Conservation (phyloP, 1,140 invertebrate species). For the Hestina assimilis region DNA sequence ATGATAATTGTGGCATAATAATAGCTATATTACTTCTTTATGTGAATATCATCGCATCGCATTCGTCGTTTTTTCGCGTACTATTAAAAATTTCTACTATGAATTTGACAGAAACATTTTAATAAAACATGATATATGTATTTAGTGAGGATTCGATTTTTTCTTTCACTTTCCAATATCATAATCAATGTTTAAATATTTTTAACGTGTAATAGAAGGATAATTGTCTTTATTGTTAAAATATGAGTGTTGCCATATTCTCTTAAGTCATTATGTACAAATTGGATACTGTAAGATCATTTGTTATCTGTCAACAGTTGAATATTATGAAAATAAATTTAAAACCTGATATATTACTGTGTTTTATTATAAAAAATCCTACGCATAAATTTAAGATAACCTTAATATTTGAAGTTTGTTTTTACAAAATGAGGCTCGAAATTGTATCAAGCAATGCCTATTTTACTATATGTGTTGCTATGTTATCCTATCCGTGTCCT, state of each 20-base stretch:
- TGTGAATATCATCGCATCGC: slow-evolving; percentile 40
- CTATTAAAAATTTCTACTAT: slow-evolving; percentile 37
- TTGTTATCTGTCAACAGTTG: slow-evolving; percentile 78
- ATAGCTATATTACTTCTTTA: slow-evolving; percentile 43
- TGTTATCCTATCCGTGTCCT: too few species aligned
- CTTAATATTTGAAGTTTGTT: too few species aligned
- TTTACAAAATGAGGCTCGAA: too few species aligned
- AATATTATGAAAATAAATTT: slow-evolving; percentile 77
- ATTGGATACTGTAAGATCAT: slow-evolving; percentile 77
- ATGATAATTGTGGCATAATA: slow-evolving; percentile 51
- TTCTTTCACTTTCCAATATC: slow-evolving; percentile 13
- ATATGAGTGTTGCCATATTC: slow-evolving; percentile 77
- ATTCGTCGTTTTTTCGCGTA: slow-evolving; percentile 39
- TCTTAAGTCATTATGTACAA: slow-evolving; percentile 78
- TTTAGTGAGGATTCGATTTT: slow-evolving; percentile 5
- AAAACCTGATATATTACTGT: slow-evolving; percentile 52
- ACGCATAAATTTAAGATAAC: neutral
- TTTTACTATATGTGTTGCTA: too few species aligned
- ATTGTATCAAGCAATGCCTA: too few species aligned
- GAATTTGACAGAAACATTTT: slow-evolving; percentile 11
- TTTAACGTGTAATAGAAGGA: slow-evolving; percentile 43
- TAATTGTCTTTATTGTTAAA: slow-evolving; percentile 73
- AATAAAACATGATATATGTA: neutral
- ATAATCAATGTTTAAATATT: slow-evolving; percentile 25
- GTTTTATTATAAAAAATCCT: slow-evolving; percentile 38